Evolutionary conservation across 2,113 vertebrate species (phyloP).

Genomic region (Myotis yumanensis): DNA sequence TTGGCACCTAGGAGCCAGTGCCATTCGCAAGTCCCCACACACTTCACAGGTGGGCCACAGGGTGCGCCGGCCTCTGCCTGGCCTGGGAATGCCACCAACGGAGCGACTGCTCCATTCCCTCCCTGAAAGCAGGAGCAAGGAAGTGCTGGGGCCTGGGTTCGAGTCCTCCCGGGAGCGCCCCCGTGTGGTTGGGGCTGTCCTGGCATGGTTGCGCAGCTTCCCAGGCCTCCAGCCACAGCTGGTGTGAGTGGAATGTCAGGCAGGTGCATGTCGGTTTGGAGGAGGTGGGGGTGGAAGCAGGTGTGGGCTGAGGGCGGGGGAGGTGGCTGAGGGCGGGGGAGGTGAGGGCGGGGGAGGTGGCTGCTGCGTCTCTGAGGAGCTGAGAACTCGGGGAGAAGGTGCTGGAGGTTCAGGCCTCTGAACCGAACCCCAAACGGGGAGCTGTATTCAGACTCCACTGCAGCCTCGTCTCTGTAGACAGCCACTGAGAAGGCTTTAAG

Average conservation of each 20-base stretch:
- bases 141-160: neutral
- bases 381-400: neutral
- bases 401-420: neutral
- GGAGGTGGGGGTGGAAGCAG: neutral
- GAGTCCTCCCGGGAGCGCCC: fast-evolving
- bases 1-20: neutral
- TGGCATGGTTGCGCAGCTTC: neutral
- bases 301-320: neutral
- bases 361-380: neutral
- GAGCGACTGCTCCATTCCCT: too few species aligned
- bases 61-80: neutral
- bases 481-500: neutral
- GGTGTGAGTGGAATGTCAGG: neutral
- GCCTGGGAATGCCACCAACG: neutral
- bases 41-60: neutral
- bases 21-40: neutral
- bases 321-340: neutral
- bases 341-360: neutral
- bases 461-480: too few species aligned
- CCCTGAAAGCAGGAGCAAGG: neutral
- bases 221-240: neutral
- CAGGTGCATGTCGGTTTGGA: neutral
- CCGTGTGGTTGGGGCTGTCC: neutral
- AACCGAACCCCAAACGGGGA: fast-evolving
- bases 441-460: fast-evolving